Evolutionary conservation across 2,888 invertebrate genomes (phyloP).

Genomic region (Cephus sareptanus): DNA sequence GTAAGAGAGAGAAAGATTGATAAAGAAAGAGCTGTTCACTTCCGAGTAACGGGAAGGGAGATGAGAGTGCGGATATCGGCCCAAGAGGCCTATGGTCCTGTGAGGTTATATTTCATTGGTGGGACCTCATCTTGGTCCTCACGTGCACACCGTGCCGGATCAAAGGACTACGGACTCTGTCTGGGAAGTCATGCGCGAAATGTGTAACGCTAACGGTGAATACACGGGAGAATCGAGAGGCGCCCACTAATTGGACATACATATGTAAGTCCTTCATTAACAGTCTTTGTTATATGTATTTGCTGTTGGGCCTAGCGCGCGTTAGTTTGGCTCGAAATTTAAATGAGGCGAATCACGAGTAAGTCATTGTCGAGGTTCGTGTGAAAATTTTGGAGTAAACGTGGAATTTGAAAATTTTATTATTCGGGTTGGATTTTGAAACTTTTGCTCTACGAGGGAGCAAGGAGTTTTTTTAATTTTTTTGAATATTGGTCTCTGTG

Average conservation of each 20-base stretch:
- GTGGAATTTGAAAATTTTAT: not conserved
- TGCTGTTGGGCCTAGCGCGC: not conserved
- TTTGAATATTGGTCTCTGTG: not conserved
- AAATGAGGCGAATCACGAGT: not conserved
- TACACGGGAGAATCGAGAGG: not conserved
- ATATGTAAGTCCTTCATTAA: not conserved
- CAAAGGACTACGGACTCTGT: not conserved
- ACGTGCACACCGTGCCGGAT: not conserved
- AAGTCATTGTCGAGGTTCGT: not conserved
- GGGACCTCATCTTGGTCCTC: not conserved
- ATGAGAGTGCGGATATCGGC: not conserved
- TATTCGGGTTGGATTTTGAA: not conserved
- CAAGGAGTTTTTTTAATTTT: too few species aligned
- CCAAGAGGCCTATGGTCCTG: not conserved
- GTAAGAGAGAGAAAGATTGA: not conserved
- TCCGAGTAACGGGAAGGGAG: not conserved
- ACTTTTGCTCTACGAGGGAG: not conserved
- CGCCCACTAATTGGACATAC: not conserved
- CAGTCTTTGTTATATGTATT: not conserved
- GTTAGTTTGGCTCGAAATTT: not conserved
- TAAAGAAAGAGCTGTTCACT: not conserved
- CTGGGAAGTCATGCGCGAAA: not conserved
- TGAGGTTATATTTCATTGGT: not conserved
- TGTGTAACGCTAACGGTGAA: not conserved
- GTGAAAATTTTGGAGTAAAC: not conserved